These are phyloP conservation scores for Cochlearius cochlearius DNA, from an alignment of 2,113 vertebrate genomes.

Conservation along the genomic window DNA sequence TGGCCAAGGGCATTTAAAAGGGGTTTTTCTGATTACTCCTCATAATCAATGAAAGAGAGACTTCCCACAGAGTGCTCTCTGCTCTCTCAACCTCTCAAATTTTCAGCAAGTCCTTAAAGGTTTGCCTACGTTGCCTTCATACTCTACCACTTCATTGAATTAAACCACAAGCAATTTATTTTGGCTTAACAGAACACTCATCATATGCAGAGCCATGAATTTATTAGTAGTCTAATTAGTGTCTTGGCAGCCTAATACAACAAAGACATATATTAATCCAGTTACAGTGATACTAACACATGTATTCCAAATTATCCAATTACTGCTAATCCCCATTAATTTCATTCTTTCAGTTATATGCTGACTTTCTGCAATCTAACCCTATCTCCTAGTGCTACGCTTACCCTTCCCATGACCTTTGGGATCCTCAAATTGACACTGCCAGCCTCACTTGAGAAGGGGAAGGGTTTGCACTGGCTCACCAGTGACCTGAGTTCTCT, in stretches of 20 bases:
- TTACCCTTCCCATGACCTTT: not conserved
- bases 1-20: not conserved
- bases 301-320: not conserved
- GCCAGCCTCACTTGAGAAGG: not conserved
- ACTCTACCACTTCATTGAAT: not conserved
- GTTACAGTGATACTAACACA: not conserved
- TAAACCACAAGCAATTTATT: not conserved
- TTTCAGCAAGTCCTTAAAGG: not conserved
- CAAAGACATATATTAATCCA: slow-evolving; percentile 11
- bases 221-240: slow-evolving; percentile 26
- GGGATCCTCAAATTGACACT: not conserved
- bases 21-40: not conserved
- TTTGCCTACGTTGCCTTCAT: not conserved
- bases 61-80: not conserved
- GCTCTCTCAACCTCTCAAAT: not conserved
- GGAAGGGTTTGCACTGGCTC: not conserved
- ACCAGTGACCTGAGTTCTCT: not conserved
- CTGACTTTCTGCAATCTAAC: not conserved
- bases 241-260: slow-evolving; percentile 2
- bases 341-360: not conserved
- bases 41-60: not conserved
- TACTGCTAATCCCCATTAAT: not conserved
- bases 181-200: not conserved
- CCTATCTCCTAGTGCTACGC: not conserved
- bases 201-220: not conserved